Base-by-base conservation (phyloP, 2,888 invertebrate species). In the Cephus sareptanus region DNA sequence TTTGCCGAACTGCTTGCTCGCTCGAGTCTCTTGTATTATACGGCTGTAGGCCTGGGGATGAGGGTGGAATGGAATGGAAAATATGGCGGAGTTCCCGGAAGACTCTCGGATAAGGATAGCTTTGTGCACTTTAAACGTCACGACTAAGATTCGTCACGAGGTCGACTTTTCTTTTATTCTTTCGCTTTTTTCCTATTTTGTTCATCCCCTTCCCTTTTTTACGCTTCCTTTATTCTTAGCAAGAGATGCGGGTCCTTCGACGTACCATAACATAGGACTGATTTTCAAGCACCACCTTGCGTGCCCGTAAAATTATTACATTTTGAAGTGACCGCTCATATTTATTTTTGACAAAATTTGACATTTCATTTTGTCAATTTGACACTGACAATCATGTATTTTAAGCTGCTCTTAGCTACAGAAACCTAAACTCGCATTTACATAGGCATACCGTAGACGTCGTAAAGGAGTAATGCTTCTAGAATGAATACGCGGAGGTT, bases 111-210 rank as follows among this genome's bases (percentile, higher is more conserved):
- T 85, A 85, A 87, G 84, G 82, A 84, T 83, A 85, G 85, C 83
- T 88, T 88, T 86, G 85, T 82, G 81, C 87, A 85, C 83, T 87
- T 23, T 88, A 86, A 87, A 83, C 85, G 82, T 81, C 82, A 81
- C 79, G 82, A 79, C 84, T 85, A 83, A 87, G 87, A 87, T 88
- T 88, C 87, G 87, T 88, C 88, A 85, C 84, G 83, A 87, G 84
- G 9, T 56, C 56, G 56, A 56, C 56, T 56, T 56, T 56, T 6
- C 56, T 23, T 56, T 56, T 56, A 56, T 56, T 56, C 69, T 75
- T 75, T 71, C 34, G 74, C 23, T 9, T 56, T 56, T 2, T 56
- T 56, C 23, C 56, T 56, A 56, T 56, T 56, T 56, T 56, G 4
- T 40, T 56, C 56, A 56, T 56, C 23, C 23, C 23, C 56, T 56